These are phyloP conservation scores for Ptilonorhynchus violaceus DNA, from an alignment of 2,113 vertebrate species.

Conservation along the genomic window DNA sequence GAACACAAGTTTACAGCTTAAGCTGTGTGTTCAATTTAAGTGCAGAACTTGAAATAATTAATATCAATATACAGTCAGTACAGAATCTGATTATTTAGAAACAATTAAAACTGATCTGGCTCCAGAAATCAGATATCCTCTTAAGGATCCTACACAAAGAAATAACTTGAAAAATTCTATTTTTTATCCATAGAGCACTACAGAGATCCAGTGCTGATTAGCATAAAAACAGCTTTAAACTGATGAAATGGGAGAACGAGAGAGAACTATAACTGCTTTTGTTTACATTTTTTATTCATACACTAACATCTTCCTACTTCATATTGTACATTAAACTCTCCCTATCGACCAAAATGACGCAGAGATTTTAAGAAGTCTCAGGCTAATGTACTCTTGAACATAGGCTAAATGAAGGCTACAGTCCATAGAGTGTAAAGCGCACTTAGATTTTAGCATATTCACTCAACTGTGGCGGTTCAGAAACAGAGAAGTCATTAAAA, in stretches of 20 bases:
- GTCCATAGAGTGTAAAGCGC: background rate
- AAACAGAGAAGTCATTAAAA: constrained; percentile 34
- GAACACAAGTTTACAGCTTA: background rate
- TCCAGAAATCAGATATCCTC: background rate
- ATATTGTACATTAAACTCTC: background rate
- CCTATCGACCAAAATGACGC: background rate
- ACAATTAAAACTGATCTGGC: background rate
- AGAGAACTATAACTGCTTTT: background rate
- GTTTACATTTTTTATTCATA: constrained; percentile 20
- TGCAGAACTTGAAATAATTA: background rate
- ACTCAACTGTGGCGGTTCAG: background rate
- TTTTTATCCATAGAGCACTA: background rate
- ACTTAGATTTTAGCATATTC: constrained; percentile 36
- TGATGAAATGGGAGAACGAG: background rate
- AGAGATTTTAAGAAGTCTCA: constrained; percentile 1
- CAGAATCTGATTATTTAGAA: background rate
- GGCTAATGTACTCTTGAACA: background rate
- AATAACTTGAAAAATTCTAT: background rate
- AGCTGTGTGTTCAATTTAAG: background rate
- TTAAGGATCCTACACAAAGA: background rate
- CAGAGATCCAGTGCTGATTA: background rate
- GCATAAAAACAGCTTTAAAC: background rate
- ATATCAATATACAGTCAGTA: background rate
- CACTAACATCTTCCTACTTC: background rate
- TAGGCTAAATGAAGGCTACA: background rate